A percentile compares a stretch with the other conserved stretches of the same genome.
These are phyloP conservation scores for Campoplex capitator DNA, from an alignment of 2,888 invertebrate species.

Conservation along the genomic window DNA sequence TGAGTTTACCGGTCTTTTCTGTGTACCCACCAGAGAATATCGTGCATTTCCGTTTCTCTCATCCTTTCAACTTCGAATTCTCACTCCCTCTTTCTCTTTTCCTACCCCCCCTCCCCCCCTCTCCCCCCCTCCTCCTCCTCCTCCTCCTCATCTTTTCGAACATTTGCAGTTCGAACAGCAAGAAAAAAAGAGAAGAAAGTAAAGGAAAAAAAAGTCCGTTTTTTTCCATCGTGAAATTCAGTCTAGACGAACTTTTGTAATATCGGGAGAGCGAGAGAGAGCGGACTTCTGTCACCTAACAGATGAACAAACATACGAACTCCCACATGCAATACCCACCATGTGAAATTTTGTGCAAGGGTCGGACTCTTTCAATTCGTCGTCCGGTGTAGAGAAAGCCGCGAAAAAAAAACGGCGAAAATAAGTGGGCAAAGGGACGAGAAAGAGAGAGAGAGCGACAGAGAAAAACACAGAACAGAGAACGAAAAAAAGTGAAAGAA, in stretches of 20 bases:
- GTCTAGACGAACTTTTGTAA: constrained; percentile 78
- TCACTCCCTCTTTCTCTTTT: constrained; percentile 21
- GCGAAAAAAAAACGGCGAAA: neutral
- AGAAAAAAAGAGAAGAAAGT: neutral
- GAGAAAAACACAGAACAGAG: neutral
- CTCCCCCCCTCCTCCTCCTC: constrained; percentile 18
- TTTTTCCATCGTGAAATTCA: constrained; percentile 67
- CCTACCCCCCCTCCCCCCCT: constrained; percentile 25
- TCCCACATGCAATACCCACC: constrained; percentile 6
- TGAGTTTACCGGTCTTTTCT: constrained; percentile 26
- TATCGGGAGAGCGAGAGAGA: constrained; percentile 70
- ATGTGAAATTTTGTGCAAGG: constrained; percentile 21
- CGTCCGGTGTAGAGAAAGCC: constrained; percentile 23
- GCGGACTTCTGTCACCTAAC: constrained; percentile 50
- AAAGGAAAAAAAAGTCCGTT: constrained; percentile 31
- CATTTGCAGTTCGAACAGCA: neutral
- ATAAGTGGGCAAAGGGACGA: neutral
- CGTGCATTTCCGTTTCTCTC: constrained; percentile 24
- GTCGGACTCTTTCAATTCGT: constrained; percentile 45
- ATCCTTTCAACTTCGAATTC: constrained; percentile 24
- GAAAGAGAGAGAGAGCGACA: neutral
- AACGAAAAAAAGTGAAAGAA: neutral
- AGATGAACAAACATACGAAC: constrained; percentile 52
- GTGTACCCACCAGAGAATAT: constrained; percentile 34
- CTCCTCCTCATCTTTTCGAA: constrained; percentile 44